Evolutionary conservation across 2,888 invertebrate species (phyloP), one percentile per base, ranked within the genome.

Genomic region (Ctena decussata): DNA sequence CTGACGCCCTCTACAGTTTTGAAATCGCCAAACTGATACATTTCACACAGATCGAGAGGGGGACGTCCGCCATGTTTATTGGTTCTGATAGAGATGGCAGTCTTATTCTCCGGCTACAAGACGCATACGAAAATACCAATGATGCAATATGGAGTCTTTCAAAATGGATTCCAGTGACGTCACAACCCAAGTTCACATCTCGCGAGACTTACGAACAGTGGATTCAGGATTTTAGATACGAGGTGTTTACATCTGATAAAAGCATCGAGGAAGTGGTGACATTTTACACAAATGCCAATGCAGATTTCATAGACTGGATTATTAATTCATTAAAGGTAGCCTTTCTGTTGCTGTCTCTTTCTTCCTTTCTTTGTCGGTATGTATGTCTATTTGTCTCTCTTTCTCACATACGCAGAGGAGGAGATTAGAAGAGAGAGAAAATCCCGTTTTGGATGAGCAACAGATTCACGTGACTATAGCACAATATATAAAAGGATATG

Each of bases 21-120:
- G 86, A 92, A 71, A 89, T 85, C 0, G 92, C 90, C 6, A 79
- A 75, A 37, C 83, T 91, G 5, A 76, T 92, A 1, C 92, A 92
- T 75, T 60, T 70, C n/a, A 49, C 85, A 11, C 92, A 92, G 84
- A 87, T 91, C 21, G 92, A 92, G 75, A 53, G 92, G 60, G 92
- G 91, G 12, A 87, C 84, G 0, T 87, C 91, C 1, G 87, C 89
- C 0, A 77, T 92, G 8, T 91, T 89, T 69, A 46, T 92, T 35
- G 87, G 91, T 53, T 87, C 90, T 37, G 44, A 74, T 2, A 87
- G 88, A 12, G 78, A 81, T 41, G 2, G 41, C 3, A 46, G 41
- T 24, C 44, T 46, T 15, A 72, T 41, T 24, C 46, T 72, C 2
- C 39, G 72, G 18, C 72, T 72, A 8, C 72, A 72, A 30, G 72